Percentiles rank a stretch among this genome's conserved stretches.
These are phyloP conservation scores for Centropus bengalensis DNA, from an alignment of 2,113 vertebrate species.

Conservation along the genomic window DNA sequence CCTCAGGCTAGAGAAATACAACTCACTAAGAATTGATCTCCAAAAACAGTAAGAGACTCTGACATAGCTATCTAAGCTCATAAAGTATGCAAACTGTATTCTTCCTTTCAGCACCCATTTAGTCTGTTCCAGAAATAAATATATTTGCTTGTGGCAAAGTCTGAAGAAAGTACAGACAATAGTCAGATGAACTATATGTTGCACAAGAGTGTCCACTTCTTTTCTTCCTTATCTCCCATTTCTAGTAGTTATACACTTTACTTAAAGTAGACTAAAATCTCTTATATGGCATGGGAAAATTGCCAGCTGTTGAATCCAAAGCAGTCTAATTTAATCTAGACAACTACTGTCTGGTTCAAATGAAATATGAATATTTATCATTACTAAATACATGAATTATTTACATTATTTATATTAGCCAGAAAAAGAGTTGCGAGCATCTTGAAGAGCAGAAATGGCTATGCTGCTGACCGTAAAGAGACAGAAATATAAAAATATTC, in stretches of 20 bases:
- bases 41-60: not conserved
- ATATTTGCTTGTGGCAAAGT: constrained; percentile 29
- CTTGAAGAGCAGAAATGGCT: constrained; percentile 34
- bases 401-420: constrained; percentile 59
- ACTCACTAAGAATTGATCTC: constrained; percentile 28
- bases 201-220: not conserved
- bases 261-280: constrained; percentile 41
- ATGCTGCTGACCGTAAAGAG: not conserved
- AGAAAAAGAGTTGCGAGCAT: constrained; percentile 40
- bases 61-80: constrained; percentile 28
- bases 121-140: constrained; percentile 37
- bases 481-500: not conserved
- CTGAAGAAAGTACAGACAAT: constrained; percentile 18
- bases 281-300: constrained; percentile 51
- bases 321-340: constrained; percentile 58
- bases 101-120: constrained; percentile 47
- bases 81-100: constrained; percentile 56
- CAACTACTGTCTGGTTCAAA: constrained; percentile 52
- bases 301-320: constrained; percentile 59
- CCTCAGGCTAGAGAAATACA: not conserved
- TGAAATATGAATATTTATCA: constrained; percentile 66
- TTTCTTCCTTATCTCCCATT: not conserved
- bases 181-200: constrained; percentile 25
- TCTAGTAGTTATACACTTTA: constrained; percentile 8
- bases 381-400: constrained; percentile 67